Base-by-base conservation (phyloP, 2,888 invertebrate genomes). In the Phengaris alcon region DNA sequence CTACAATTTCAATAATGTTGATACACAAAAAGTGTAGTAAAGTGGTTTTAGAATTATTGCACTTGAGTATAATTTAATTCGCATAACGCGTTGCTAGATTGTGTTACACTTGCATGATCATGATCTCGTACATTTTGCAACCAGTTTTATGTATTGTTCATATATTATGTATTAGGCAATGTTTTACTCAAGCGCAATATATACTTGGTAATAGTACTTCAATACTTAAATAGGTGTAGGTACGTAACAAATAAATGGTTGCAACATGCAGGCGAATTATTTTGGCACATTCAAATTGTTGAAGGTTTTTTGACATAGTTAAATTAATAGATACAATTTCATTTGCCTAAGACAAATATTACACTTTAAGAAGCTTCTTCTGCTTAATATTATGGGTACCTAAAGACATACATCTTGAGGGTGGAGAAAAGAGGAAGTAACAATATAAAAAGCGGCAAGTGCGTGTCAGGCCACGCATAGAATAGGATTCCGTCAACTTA, bases 41-140 rank as follows among this genome's bases (percentile, higher is more conserved):
- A 22, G 22, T 22, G 22, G 35, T 64, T 64, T 64, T 0, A 7
- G 22, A 64, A 13, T 64, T 59, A 59, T 59, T 64, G 64, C 64
- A 64, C 64, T 64, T 35, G 35, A 64, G 64, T 64, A 64, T 64
- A 64, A 64, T 64, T 64, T 64, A 64, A 68, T 15, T 75, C 68
- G 52, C 35, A 68, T 54, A 44, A 75, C 72, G 54, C 52, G 7
- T 72, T 52, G 72, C 51, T 72, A 52, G 15, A 54, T 72, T 54
- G 54, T 72, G 35, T 72, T 72, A 54, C 22, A 22, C n/a, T 52
- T 48, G 10, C 22, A 70, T 68, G 68, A 6, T 70, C 22, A 70
- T 22, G 48, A 52, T 70, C 70, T 22, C 70, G 22, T 59, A 35
- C 22, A 22, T 70, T 70, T 51, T 51, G 70, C 48, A 70, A 70